Evolutionary conservation across 2,113 vertebrate genomes (phyloP), one percentile per base, ranked within the genome.

Genomic region (Tretioscincus oriximinensis): DNA sequence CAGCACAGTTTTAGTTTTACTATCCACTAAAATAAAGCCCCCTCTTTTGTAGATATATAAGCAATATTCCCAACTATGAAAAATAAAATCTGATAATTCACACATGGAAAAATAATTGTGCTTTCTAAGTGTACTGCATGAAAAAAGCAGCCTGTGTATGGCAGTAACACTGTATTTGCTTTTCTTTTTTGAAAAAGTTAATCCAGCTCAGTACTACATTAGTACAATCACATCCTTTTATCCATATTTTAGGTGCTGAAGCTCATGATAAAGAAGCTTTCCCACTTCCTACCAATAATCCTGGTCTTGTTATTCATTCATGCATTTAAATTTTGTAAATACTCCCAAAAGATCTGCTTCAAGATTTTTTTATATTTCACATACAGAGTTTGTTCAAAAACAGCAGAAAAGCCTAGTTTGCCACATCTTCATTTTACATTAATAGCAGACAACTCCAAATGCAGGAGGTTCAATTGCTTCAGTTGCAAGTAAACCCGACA

Each of bases 151-250:
- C 69, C 49, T 58, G 28, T 78, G 28, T 78, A 18, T 28, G 12
- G 31, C 22, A 65, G 31, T 28, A 18, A 16, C 31, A 64, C n/a
- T 5, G 58, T 66, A 73, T 66, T 81, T 28, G 7, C 31, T 65
- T 70, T 65, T 51, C 5, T 51, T 65, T n/a, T 77, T 77, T 54
- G 20, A 58, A 66, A 76, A 83, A 73, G 4, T 65, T 67, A 78
- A 78, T 83, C 76, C 49, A 60, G 26, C 31, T 78, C 61, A 60
- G 76, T 60, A 9, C 26, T 47, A 83, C 61, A 83, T 83, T 78
- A 83, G 76, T 31, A 58, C 26, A 66, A 28, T 29, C 12, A 79
- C 11, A 76, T 71, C 10, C 41, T 76, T 81, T 69, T 26, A 72
- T 18, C 41, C n/a, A 85, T 81, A 83, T 21, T 5, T 11, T 54